Percentiles rank a stretch among this genome's conserved stretches.
phyloP scores from a whole-genome alignment of 2,888 invertebrate genomes.

The Notodonta ziczac region DNA sequence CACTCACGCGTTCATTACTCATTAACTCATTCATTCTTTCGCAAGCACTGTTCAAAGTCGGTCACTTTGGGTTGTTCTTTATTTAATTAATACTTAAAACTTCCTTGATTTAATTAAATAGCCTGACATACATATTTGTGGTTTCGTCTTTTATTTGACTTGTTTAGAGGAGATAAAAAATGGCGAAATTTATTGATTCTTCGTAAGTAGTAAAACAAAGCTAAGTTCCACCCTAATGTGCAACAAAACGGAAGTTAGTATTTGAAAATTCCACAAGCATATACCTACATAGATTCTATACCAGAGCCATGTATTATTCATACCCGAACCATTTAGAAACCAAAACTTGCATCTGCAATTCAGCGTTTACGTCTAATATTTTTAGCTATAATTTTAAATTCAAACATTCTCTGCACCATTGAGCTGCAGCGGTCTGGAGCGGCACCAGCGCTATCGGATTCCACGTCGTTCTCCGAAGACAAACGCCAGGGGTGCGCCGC shows the following conservation, averaged over 20 bases:
- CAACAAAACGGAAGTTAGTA: no score
- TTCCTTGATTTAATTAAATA: no score
- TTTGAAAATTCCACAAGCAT: not conserved
- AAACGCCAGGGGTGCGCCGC: conserved; percentile 4
- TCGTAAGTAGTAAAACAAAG: no score
- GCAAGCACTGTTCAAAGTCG: not conserved
- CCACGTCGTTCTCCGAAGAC: conserved; percentile 6
- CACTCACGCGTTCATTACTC: not conserved
- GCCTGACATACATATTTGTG: no score
- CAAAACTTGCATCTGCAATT: not conserved
- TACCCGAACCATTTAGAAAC: not conserved
- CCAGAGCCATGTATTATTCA: not conserved
- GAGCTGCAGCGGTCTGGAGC: not conserved
- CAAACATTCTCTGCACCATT: conserved; percentile 1
- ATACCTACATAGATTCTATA: not conserved
- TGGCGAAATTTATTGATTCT: no score
- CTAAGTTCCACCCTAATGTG: no score
- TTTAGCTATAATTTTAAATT: not conserved
- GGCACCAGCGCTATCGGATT: not conserved
- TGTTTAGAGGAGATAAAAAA: no score
- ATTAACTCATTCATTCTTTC: not conserved
- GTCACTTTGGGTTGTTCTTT: no score
- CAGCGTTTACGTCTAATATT: not conserved
- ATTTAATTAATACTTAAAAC: no score
- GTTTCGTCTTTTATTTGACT: no score